These are phyloP conservation scores for Pelmatolapia mariae DNA, from an alignment of 2,113 vertebrate genomes.

Conservation along the genomic window DNA sequence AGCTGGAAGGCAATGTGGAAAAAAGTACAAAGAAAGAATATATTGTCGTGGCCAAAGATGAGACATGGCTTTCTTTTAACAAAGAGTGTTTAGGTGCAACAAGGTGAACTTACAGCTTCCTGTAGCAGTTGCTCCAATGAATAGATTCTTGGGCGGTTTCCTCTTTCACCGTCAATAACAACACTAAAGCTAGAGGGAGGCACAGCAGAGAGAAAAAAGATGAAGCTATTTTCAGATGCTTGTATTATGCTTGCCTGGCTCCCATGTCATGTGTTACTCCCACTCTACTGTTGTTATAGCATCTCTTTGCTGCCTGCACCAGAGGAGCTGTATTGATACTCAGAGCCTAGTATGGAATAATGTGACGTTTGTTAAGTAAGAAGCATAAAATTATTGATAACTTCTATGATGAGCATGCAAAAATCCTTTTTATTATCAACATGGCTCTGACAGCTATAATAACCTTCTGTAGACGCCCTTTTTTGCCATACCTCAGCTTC, in stretches of 20 bases:
- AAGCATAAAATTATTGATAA: background rate
- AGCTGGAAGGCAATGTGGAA: background rate
- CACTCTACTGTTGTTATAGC: constrained; percentile 28
- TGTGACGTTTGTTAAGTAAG: constrained; percentile 6
- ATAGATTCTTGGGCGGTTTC: constrained; percentile 89
- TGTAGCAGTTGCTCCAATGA: constrained; percentile 92
- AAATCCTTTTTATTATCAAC: background rate
- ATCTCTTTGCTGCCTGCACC: constrained; percentile 6
- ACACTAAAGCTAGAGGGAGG: constrained; percentile 82
- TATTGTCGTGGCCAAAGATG: background rate
- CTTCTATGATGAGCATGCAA: background rate
- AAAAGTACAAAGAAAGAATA: background rate
- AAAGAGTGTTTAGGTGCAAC: background rate
- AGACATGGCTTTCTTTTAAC: background rate
- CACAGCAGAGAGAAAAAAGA: constrained; percentile 13
- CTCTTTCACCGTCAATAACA: constrained; percentile 88
- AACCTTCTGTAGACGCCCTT: background rate
- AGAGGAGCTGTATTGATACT: constrained; percentile 3
- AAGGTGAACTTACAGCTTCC: constrained; percentile 84
- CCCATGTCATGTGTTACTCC: constrained; percentile 47
- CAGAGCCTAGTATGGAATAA: background rate
- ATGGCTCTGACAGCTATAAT: background rate
- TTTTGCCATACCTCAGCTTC: background rate
- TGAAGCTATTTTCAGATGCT: constrained; percentile 55
- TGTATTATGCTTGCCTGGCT: constrained; percentile 36